Evolutionary conservation across 2,113 vertebrate genomes (phyloP), one percentile per base, ranked within the genome.

Genomic region (Ceyx margarethae): DNA sequence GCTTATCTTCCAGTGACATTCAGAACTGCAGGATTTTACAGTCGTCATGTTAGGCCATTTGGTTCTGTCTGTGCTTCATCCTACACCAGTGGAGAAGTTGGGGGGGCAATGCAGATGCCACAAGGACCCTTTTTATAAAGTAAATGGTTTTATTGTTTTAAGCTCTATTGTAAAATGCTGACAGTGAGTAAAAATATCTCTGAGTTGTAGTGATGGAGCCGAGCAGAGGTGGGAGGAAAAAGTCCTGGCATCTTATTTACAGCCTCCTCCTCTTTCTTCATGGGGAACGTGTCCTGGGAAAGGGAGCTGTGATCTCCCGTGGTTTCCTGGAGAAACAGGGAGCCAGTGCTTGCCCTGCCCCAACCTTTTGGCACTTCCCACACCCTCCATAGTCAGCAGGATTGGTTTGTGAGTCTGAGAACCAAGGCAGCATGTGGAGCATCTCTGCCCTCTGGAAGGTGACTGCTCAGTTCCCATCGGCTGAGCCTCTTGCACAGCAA

Each of bases 331-430:
- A 37, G 54, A 81, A 46, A 7, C 11, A 5, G 43, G 74, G 68
- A 25, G 25, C n/a, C 1, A 4, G 3, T 1, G 1, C 29, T 82
- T 25, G 1, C 35, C 29, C 13, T 46, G 10, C 25, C 33, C 14
- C 10, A 2, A 1, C 11, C 17, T 35, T 1, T 10, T 10, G 19
- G 14, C 21, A 1, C 16, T 8, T 28, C 66, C 35, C 28, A 40
- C n/a, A 51, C 29, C 29, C 31, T 7, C 11, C 11, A 1, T 13
- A 7, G 33, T 20, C 35, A 50, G 54, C 7, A 7, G 7, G 13
- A 1, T 37, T 20, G 33, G 48, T 37, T 29, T 40, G 68, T 29
- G 68, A 28, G 25, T 71, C 35, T 50, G 37, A 68, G 89, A 75
- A 46, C 31, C 60, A 17, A 12, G 51, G 79, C 3, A 10, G n/a